phyloP scores from a whole-genome alignment of 2,797 vertebrate genomes.

The Lepidocolaptes lacrymiger region DNA sequence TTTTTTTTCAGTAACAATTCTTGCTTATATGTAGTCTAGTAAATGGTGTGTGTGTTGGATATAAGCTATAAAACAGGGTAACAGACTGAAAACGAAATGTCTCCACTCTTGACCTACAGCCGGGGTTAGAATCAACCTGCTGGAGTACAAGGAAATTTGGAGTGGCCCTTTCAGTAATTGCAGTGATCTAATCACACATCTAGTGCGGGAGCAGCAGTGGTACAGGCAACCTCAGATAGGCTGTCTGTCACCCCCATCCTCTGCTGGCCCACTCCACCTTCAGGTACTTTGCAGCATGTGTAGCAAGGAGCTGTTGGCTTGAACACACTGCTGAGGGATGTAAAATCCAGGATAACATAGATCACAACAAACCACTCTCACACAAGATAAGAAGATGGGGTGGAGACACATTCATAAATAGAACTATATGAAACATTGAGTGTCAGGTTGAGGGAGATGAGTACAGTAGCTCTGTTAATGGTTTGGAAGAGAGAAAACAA shows the following conservation, averaged over 20 bases:
- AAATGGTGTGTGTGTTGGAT: not conserved
- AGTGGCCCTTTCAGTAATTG: not conserved
- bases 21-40: not conserved
- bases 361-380: accelerated
- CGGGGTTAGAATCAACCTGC: not conserved
- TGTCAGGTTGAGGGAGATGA: not conserved
- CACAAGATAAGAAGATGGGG: not conserved
- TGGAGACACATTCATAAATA: accelerated
- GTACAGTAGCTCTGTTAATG: not conserved
- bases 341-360: accelerated
- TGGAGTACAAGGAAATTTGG: not conserved
- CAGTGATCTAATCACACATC: accelerated
- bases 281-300: too few relatives aligned
- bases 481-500: not conserved
- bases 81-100: not conserved
- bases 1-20: not conserved
- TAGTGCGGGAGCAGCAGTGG: not conserved
- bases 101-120: not conserved
- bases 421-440: accelerated
- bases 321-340: accelerated
- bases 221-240: accelerated
- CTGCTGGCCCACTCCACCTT: accelerated
- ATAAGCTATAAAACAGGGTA: not conserved
- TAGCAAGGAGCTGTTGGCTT: accelerated
- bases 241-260: accelerated